These are phyloP conservation scores for Falcaria lacertinaria DNA, from an alignment of 2,888 invertebrate species.

Conservation along the genomic window DNA sequence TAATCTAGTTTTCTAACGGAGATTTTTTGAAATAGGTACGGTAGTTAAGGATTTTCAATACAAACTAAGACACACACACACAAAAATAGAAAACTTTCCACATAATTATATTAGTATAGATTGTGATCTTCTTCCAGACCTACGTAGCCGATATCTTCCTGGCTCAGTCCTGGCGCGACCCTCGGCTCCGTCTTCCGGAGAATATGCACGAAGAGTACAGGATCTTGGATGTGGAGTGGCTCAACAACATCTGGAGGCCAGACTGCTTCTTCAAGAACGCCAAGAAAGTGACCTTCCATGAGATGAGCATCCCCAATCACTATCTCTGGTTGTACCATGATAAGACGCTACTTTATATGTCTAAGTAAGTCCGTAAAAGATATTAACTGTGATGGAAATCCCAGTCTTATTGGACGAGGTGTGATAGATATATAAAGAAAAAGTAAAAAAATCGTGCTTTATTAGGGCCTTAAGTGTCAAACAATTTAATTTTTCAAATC, in stretches of 20 bases:
- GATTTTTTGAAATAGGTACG: no score
- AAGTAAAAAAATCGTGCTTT: no score
- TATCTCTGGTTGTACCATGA: constrained; percentile 95
- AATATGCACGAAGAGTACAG: constrained; percentile 96
- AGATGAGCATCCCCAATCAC: constrained; percentile 96
- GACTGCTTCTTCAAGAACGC: constrained; percentile 97
- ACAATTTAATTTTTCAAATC: no score
- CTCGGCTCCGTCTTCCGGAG: constrained; percentile 91
- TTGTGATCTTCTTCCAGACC: constrained; percentile 80
- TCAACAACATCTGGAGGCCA: constrained; percentile 94
- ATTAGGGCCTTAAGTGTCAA: no score
- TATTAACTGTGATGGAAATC: no score
- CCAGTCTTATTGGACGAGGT: no score
- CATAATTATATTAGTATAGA: no score
- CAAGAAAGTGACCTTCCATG: constrained; percentile 95
- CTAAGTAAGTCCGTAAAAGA: constrained; percentile 85
- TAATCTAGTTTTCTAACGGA: no score
- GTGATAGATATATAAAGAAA: no score
- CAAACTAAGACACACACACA: no score
- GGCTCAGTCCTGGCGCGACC: constrained; percentile 95
- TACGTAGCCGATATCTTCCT: constrained; percentile 96
- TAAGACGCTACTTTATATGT: constrained; percentile 95
- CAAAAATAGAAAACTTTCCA: no score
- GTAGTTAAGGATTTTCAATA: no score
- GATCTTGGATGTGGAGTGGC: constrained; percentile 93